Base-by-base conservation (phyloP, 2,797 vertebrate genomes). In the Neosilurus mollespiculum region DNA sequence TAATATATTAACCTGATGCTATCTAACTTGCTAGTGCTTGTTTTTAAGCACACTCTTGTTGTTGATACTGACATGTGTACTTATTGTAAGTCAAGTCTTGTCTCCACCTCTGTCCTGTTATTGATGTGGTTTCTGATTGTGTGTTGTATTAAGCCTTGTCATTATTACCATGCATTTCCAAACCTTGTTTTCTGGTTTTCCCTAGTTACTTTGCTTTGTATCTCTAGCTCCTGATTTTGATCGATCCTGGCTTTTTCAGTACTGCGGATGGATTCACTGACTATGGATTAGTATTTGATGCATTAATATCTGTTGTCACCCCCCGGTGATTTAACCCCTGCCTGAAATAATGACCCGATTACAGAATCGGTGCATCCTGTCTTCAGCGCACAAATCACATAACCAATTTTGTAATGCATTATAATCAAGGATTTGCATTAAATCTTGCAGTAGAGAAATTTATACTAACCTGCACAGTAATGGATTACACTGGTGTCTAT, bases 91-190 rank as follows among this genome's bases (percentile, higher is more conserved):
- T 76, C 30, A 76, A 2, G 73, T 76, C 54, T 76, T 76, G 26
- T 8, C n/a, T 37, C 30, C 9, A 59, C 54, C 26, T 56, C 30
- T 3, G 26, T 20, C 10, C 9, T 58, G 7, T 58, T 75, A 58
- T 34, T 58, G 53, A 53, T 34, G 18, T 37, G n/a, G 4, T 76
- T 76, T 34, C 18, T 1, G 6, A 59, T 61, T 59, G 56, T 37
- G 56, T 59, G 59, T 56, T 76, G 56, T 76, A 58, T 75, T 76
- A 58, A 34, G 54, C 30, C 71, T 56, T 75, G 53, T 16, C 51
- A 75, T 56, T 75, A 11, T 54, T 26, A 43, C 37, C 37, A 15
- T 54, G 51, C 8, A 30, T 54, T 73, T 26, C 8, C 1, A 7
- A 26, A 16, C 8, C 70, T 71, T 30, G 70, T 73, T 73, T 53